Percentiles rank a stretch among this genome's conserved stretches.
phyloP scores from a whole-genome alignment of 2,797 vertebrate species.

The Sphaeramia orbicularis region DNA sequence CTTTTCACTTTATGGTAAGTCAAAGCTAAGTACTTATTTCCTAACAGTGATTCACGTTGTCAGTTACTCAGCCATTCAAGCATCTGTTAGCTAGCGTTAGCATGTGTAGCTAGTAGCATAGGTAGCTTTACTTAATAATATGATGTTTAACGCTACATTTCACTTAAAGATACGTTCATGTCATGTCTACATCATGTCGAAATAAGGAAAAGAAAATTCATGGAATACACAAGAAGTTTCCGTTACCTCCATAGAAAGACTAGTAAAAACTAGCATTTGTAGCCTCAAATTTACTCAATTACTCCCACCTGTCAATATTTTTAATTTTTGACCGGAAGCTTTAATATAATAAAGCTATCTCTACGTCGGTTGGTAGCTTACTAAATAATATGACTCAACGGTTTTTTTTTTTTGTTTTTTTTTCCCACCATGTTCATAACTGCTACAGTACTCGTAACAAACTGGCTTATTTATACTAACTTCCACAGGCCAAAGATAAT shows the following conservation, averaged over 20 bases:
- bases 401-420: no score
- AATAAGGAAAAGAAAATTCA: not conserved
- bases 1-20: constrained; percentile 70
- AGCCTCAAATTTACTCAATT: not conserved
- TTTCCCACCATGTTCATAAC: no score
- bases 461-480: constrained; percentile 43
- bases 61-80: not conserved
- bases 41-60: not conserved
- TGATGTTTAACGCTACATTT: not conserved
- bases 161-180: not conserved
- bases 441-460: not conserved
- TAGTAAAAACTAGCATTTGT: constrained; percentile 25
- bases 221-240: not conserved
- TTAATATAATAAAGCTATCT: no score
- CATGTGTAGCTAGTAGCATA: constrained; percentile 17
- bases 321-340: not conserved
- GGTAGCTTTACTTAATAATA: not conserved
- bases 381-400: no score
- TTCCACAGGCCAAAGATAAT: constrained; percentile 74
- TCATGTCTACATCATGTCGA: rapidly evolving
- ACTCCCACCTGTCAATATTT: not conserved
- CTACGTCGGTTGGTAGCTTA: no score
- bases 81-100: constrained; percentile 39
- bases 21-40: not conserved
- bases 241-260: not conserved